A percentile compares a stretch with the other conserved stretches of the same genome.
Evolutionary conservation across 2,888 invertebrate species (phyloP).

Genomic region (Cheilosia variabilis): DNA sequence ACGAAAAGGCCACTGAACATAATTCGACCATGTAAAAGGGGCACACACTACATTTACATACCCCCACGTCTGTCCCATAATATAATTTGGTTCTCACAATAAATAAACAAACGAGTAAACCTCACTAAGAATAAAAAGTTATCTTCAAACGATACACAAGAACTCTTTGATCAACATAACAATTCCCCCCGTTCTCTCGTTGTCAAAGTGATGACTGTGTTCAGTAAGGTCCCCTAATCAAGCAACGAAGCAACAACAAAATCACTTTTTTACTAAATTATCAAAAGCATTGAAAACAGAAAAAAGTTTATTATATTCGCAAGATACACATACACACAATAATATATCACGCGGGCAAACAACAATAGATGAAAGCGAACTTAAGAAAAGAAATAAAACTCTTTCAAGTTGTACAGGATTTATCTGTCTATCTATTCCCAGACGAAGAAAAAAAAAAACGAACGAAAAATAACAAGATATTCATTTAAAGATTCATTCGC

Average conservation of each 20-base stretch:
- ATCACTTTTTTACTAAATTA: slow-evolving; percentile 49
- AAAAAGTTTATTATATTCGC: slow-evolving; percentile 66
- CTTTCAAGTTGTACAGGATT: slow-evolving; percentile 65
- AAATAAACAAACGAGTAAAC: slow-evolving; percentile 43
- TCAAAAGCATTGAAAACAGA: slow-evolving; percentile 41
- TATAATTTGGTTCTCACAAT: slow-evolving; percentile 13
- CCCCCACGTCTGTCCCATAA: slow-evolving; percentile 17
- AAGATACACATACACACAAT: slow-evolving; percentile 23
- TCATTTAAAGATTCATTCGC: slow-evolving; percentile 70
- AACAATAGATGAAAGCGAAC: slow-evolving; percentile 71
- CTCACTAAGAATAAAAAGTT: slow-evolving; percentile 26
- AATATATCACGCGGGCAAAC: slow-evolving; percentile 33
- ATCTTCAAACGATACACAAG: slow-evolving; percentile 32
- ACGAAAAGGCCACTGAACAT: slow-evolving; percentile 5
- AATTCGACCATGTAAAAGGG: neutral
- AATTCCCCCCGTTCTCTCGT: slow-evolving; percentile 19
- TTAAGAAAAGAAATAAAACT: slow-evolving; percentile 21
- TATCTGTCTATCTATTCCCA: slow-evolving; percentile 54
- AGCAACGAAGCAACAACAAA: slow-evolving; percentile 39
- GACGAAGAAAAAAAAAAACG: neutral
- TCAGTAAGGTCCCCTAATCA: slow-evolving; percentile 59
- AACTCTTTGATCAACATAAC: slow-evolving; percentile 61
- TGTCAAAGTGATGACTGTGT: slow-evolving; percentile 71
- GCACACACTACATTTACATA: neutral
- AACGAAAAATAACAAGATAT: slow-evolving; percentile 6